A percentile compares a stretch with the other conserved stretches of the same genome.
phyloP scores from a whole-genome alignment of 2,797 vertebrate genomes.

The Acropternis orthonyx region DNA sequence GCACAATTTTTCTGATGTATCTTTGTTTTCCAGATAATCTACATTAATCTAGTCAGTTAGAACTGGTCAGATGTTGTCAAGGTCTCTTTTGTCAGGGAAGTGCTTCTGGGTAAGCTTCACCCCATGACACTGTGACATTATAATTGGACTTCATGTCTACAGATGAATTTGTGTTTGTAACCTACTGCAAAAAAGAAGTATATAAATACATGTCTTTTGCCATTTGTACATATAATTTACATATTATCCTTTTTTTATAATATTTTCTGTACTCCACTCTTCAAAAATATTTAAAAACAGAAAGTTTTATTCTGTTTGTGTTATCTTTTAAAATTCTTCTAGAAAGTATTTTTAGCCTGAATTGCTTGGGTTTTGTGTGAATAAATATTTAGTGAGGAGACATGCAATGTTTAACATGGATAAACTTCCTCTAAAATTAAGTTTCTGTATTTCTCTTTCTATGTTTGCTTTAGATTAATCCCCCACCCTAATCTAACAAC shows the following conservation, averaged over 20 bases:
- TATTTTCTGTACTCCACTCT: background rate
- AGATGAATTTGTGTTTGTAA: background rate
- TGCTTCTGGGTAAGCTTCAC: background rate
- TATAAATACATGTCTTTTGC: background rate
- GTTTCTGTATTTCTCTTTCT: background rate
- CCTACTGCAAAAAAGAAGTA: background rate
- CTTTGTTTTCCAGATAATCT: background rate
- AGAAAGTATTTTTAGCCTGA: background rate
- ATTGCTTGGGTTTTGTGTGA: background rate
- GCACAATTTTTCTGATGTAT: background rate
- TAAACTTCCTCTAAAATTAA: background rate
- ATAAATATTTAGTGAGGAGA: background rate
- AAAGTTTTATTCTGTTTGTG: background rate
- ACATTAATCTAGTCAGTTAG: background rate
- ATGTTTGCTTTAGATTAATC: background rate
- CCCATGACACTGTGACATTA: background rate
- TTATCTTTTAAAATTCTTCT: background rate
- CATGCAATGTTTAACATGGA: background rate
- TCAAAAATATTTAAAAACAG: background rate
- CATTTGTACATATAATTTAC: background rate
- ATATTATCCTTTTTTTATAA: background rate
- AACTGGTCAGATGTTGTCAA: background rate
- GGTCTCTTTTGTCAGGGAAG: background rate
- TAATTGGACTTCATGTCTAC: background rate
- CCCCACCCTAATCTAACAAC: background rate